phyloP scores from a whole-genome alignment of 2,797 vertebrate genomes.

The Tangara arthus region DNA sequence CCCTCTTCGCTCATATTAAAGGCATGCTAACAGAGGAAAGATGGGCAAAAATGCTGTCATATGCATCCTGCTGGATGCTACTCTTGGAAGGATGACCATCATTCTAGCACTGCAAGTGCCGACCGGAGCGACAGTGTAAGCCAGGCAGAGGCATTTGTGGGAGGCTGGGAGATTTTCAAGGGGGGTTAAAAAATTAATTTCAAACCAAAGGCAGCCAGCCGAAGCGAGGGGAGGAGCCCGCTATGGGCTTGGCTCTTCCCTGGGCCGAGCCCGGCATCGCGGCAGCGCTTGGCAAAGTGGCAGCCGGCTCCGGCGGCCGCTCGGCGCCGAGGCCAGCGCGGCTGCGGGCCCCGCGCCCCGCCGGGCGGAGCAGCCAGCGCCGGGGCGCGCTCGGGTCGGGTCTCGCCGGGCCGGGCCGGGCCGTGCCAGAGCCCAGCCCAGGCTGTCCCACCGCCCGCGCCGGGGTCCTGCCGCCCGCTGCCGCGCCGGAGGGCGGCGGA shows the following conservation, averaged over 20 bases:
- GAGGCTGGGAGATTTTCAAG: not conserved
- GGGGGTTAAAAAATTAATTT: not conserved
- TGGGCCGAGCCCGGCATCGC: not conserved
- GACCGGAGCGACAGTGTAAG: rapidly evolving
- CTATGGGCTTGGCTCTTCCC: not conserved
- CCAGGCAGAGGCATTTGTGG: not conserved
- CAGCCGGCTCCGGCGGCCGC: not conserved
- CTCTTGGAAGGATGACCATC: not conserved
- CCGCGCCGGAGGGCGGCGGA: not conserved
- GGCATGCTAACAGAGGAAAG: not conserved
- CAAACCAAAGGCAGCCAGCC: not conserved
- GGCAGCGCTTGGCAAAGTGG: slow-evolving; percentile 28
- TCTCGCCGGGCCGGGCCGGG: not conserved
- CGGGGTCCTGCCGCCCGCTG: not conserved
- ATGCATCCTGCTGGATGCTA: not conserved
- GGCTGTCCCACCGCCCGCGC: not conserved
- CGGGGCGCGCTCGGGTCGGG: not conserved
- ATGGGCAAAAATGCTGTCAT: not conserved
- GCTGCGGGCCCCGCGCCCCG: not conserved
- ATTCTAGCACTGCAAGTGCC: not conserved
- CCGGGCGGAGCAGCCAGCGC: not conserved
- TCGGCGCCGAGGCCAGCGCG: slow-evolving; percentile 53
- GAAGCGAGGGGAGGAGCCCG: slow-evolving; percentile 35
- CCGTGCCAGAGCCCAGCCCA: not conserved
- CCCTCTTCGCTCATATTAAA: not conserved